Evolutionary conservation across 2,113 vertebrate species (phyloP).

Genomic region (Mixornis gularis): DNA sequence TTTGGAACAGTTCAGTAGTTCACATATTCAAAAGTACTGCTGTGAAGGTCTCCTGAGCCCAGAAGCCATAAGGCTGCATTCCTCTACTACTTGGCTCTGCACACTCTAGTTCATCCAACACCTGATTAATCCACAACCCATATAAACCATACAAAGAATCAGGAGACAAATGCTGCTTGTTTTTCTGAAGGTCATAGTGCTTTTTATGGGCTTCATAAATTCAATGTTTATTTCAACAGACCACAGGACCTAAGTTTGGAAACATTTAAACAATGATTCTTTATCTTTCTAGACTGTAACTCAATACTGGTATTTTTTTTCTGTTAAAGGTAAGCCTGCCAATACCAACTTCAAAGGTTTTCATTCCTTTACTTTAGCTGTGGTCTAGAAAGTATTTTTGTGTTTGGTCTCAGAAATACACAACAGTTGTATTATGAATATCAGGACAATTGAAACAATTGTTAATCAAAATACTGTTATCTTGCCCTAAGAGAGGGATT

Average conservation of each 20-base stretch:
- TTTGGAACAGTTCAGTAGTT: background rate
- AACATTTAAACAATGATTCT: background rate
- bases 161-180: background rate
- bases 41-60: background rate
- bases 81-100: background rate
- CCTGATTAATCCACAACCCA: background rate
- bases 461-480: background rate
- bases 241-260: background rate
- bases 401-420: background rate
- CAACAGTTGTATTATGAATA: background rate
- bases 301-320: background rate
- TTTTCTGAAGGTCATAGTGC: background rate
- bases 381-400: background rate
- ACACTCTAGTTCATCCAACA: background rate
- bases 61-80: background rate
- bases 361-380: background rate
- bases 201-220: background rate
- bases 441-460: background rate
- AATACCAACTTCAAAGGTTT: background rate
- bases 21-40: background rate
- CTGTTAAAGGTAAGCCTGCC: background rate
- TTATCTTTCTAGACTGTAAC: background rate
- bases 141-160: background rate
- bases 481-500: background rate
- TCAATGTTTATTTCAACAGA: background rate